phyloP scores from a whole-genome alignment of 2,888 invertebrate genomes.

The Patella depressa region DNA sequence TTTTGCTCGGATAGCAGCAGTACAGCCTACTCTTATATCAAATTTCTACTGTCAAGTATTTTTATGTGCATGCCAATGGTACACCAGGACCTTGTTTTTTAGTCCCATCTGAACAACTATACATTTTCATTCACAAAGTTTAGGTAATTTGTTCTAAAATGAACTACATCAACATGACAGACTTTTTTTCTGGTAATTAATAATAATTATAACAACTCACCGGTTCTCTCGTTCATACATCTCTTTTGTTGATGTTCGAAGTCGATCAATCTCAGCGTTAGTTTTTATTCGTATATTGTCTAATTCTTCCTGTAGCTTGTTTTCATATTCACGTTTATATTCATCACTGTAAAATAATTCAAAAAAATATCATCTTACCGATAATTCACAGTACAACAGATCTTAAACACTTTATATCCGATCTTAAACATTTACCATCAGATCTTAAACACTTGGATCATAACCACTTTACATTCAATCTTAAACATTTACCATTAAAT shows the following conservation, averaged over 20 bases:
- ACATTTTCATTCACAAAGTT: not conserved
- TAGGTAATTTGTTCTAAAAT: not conserved
- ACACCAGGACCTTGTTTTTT: too few species aligned
- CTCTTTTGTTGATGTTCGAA: constrained; percentile 66
- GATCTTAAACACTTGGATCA: too few species aligned
- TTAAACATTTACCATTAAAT: too few species aligned
- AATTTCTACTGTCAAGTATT: too few species aligned
- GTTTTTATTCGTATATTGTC: constrained; percentile 66
- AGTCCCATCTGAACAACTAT: not conserved
- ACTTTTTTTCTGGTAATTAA: not conserved
- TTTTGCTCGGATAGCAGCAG: too few species aligned
- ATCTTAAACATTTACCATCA: too few species aligned
- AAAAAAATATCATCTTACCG: too few species aligned
- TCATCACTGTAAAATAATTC: constrained; percentile 59
- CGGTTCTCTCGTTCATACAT: constrained; percentile 71
- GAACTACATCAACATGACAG: not conserved
- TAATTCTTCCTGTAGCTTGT: constrained; percentile 66
- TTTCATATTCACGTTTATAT: constrained; percentile 70
- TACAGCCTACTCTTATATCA: too few species aligned
- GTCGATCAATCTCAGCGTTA: constrained; percentile 68
- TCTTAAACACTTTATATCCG: too few species aligned
- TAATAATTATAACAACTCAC: constrained; percentile 33
- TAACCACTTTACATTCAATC: too few species aligned
- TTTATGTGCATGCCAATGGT: too few species aligned
- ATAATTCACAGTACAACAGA: too few species aligned